Conservation (phyloP, 2,888 invertebrate genomes). For the Lordiphosa andalusiaca region DNA sequence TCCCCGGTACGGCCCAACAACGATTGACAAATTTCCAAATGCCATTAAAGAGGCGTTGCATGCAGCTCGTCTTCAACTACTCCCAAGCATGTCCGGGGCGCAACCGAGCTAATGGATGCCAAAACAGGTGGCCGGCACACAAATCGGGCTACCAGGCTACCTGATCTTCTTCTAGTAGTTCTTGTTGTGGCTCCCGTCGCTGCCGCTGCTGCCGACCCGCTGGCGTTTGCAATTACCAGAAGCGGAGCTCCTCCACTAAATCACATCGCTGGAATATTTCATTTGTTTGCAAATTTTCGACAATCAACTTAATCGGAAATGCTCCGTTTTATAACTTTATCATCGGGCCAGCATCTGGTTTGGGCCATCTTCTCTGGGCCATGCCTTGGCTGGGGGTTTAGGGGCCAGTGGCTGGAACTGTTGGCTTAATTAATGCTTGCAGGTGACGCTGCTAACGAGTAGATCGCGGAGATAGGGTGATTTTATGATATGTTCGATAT, state of each 20-base stretch:
- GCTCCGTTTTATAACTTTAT: slow-evolving; percentile 67
- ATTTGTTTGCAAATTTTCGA: slow-evolving; percentile 70
- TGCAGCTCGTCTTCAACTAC: slow-evolving; percentile 35
- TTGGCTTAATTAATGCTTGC: slow-evolving; percentile 13
- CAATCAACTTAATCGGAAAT: slow-evolving; percentile 56
- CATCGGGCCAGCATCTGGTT: slow-evolving; percentile 26
- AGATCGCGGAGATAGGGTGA: slow-evolving; percentile 1
- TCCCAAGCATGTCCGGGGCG: slow-evolving; percentile 14
- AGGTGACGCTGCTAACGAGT: slow-evolving; percentile 8
- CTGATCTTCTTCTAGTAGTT: slow-evolving; percentile 10
- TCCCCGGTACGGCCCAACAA: slow-evolving; percentile 44
- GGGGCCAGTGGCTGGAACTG: slow-evolving; percentile 10
- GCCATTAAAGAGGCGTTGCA: slow-evolving; percentile 74
- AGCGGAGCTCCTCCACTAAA: slow-evolving; percentile 49
- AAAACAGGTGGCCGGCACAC: slow-evolving; percentile 49
- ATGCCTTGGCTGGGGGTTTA: slow-evolving; percentile 7
- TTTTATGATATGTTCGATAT: too few relatives aligned
- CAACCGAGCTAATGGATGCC: slow-evolving; percentile 37
- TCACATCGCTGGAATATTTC: slow-evolving; percentile 62
- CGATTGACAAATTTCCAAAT: slow-evolving; percentile 73
- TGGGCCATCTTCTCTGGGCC: neutral
- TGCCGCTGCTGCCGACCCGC: slow-evolving; percentile 30
- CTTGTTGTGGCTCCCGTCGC: slow-evolving; percentile 7
- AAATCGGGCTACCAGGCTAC: slow-evolving; percentile 31
- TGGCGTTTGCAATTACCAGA: slow-evolving; percentile 59